These are phyloP conservation scores for Paguma larvata DNA, from an alignment of 2,797 vertebrate species.

Conservation along the genomic window DNA sequence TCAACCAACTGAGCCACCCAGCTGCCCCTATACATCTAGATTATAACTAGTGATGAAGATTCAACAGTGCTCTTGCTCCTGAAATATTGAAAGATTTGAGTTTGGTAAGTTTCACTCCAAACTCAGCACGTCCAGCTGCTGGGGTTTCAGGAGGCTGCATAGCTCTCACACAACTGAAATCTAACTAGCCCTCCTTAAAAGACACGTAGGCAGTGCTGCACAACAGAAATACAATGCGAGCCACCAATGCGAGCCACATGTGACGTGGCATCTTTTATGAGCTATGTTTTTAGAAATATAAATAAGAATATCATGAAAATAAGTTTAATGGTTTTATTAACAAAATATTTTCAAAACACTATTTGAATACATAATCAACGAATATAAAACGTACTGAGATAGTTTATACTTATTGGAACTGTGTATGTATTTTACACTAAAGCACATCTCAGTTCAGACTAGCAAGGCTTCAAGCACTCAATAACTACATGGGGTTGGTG, in stretches of 20 bases:
- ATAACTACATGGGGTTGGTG: background rate
- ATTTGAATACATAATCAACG: background rate
- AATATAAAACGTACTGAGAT: background rate
- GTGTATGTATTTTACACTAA: background rate
- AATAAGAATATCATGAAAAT: background rate
- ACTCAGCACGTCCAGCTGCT: background rate
- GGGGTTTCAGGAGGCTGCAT: background rate
- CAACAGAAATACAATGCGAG: background rate
- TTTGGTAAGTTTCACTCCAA: background rate
- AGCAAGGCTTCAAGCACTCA: background rate
- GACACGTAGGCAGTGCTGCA: background rate
- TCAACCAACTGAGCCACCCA: no score
- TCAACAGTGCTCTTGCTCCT: background rate
- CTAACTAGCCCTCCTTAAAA: background rate
- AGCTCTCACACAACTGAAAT: background rate
- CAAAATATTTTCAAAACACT: background rate
- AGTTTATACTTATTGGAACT: background rate
- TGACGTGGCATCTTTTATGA: background rate
- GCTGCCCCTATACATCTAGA: background rate
- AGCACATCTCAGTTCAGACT: background rate
- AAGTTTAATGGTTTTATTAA: slow-evolving; percentile 9
- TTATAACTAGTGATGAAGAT: background rate
- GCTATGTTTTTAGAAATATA: background rate
- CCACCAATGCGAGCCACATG: background rate
- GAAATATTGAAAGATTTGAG: background rate